Evolutionary conservation across 2,888 invertebrate genomes (phyloP), one percentile per base, ranked within the genome.

Genomic region (Andrena dorsata): DNA sequence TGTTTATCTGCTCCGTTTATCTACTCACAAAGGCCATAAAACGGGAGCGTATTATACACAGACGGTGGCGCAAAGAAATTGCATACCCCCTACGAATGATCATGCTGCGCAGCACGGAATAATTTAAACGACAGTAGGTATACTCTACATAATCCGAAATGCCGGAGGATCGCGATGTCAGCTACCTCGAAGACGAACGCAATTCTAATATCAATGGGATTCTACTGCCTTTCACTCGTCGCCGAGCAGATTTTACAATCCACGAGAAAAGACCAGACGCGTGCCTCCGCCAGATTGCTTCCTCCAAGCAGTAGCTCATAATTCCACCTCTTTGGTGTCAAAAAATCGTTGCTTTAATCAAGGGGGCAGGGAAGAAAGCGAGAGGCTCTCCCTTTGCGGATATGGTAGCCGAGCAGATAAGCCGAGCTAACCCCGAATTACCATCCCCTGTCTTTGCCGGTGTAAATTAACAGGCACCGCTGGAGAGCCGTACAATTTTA

Each of bases 401-500:
- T 75, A 78, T 82, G 35, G 74, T 73, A 83, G 83, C 73, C 76
- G 65, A 65, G 63, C 66, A 83, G 83, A 83, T 83, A 83, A 83
- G 83, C 83, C 75, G 69, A 74, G 83, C 66, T 83, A 82, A 83
- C 78, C 78, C 74, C 78, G 83, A 82, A 82, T 78, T 82, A 64
- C 78, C 68, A 64, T 66, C n/a, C 74, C 66, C 72, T 69, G 76
- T 75, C 82, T 81, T 66, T 72, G 73, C 69, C 70, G 53, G 73
- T 73, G 80, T 60, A 84, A 84, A 84, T 84, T 84, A 84, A 73
- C 84, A 76, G 53, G 70, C 72, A 71, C 32, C n/a, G 32, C 41
- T 56, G 70, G 86, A 78, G 78, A 35, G 70, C 66, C 65, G 78
- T 83, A 72, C 80, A 78, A 85, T 85, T 87, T 87, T 77, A 80